Evolutionary conservation across 2,113 vertebrate genomes (phyloP), one percentile per base, ranked within the genome.

Genomic region (Chitala chitala): DNA sequence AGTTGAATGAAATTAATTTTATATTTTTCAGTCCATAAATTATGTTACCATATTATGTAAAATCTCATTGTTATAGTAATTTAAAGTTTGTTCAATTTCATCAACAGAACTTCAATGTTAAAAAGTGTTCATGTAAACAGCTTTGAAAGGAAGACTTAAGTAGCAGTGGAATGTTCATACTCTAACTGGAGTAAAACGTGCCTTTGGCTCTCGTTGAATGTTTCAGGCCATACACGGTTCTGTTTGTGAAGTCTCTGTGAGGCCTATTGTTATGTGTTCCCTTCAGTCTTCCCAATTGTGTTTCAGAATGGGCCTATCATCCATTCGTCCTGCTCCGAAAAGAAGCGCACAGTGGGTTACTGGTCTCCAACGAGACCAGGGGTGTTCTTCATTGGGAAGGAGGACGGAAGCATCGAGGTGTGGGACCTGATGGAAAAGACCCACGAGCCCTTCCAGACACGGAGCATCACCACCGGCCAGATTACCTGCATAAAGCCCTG

Each of bases 391-490:
- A 85, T 95, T 20, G 95, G 94, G 31, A 93, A 88, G 87, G 92
- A 92, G 0, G 87, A 98, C 5, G 96, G 96, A 51, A 92, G 84
- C 53, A 78, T 97, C 0, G 94, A 96, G n/a, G 88, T 94, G 73
- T 99, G 96, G 96, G 94, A 98, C 82, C 87, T 99, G 68, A 61
- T 96, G 82, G 90, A 94, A 77, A 93, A 95, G 84, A 92, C 87
- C 17, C 86, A 89, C 0, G 89, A 94, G 68, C 90, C 95, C 5
- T 79, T 86, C 6, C 84, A 92, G 48, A 80, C 87, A 22, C 90
- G 93, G 76, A 89, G 87, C 44, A 71, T 95, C 79, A 90, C 86
- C n/a, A 53, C 85, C 3, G 79, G 87, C 15, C 65, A n/a, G 66
- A 92, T 99, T 72, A 94, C 90, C 66, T 89, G 78, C 84, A 92